Evolutionary conservation across 2,888 invertebrate species (phyloP).

Genomic region (Aspidiotus destructor): DNA sequence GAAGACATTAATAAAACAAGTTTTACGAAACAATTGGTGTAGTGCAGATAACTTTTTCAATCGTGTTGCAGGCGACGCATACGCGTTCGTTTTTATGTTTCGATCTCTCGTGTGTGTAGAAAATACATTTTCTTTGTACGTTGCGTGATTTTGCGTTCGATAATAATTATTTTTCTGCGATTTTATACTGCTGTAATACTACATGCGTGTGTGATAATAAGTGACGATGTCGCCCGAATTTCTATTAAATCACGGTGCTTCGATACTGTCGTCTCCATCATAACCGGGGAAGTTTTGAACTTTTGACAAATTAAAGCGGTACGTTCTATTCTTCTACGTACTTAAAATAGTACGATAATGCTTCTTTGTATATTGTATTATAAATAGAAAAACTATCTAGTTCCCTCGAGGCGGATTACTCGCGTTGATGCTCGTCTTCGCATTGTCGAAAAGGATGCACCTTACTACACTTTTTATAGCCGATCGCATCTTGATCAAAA

Average conservation of each 20-base stretch:
- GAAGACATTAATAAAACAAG: constrained; percentile 13
- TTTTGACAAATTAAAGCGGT: too few species aligned
- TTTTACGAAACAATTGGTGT: constrained; percentile 19
- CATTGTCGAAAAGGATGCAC: too few species aligned
- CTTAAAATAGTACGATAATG: too few species aligned
- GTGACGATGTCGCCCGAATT: neutral
- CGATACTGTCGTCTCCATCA: neutral
- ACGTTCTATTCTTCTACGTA: too few species aligned
- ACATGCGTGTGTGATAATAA: neutral
- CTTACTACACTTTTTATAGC: too few species aligned
- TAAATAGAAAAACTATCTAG: too few species aligned
- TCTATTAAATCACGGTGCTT: neutral
- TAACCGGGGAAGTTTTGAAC: too few species aligned
- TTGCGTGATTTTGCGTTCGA: neutral
- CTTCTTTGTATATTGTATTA: too few species aligned
- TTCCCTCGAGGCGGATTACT: too few species aligned
- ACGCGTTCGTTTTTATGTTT: neutral
- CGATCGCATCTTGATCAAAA: too few species aligned
- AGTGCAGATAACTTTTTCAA: constrained; percentile 15
- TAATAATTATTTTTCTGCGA: neutral
- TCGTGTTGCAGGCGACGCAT: constrained; percentile 8
- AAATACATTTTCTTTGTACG: neutral
- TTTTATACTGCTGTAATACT: neutral
- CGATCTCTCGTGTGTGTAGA: neutral
- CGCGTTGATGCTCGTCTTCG: too few species aligned